Percentiles rank a stretch among this genome's conserved stretches.
phyloP scores from a whole-genome alignment of 1,140 invertebrate species.

The Cephus cinctus region DNA sequence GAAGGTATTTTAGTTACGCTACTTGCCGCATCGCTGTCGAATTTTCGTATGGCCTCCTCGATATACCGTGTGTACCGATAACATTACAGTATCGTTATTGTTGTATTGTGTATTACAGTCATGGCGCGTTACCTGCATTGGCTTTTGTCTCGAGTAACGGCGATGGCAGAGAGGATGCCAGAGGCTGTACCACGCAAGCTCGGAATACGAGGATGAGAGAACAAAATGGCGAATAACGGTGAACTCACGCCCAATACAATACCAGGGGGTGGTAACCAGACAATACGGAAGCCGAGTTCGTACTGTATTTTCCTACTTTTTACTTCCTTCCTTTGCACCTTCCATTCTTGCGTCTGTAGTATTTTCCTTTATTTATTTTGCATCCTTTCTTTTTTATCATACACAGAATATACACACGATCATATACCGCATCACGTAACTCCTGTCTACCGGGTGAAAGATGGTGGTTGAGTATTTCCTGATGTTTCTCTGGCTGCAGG shows the following conservation, averaged over 20 bases:
- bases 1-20: neutral
- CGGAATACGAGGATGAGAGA: neutral
- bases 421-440: neutral
- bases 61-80: neutral
- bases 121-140: neutral
- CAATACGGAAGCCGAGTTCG: neutral
- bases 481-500: too few species aligned
- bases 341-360: neutral
- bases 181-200: neutral
- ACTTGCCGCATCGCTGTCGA: neutral
- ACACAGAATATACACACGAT: neutral
- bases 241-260: constrained; percentile 3
- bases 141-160: neutral
- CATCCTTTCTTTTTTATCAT: neutral
- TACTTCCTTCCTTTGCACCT: neutral
- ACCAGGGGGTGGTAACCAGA: neutral
- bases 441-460: too few species aligned
- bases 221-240: constrained; percentile 7
- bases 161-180: neutral
- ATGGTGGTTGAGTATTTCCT: too few species aligned
- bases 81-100: neutral
- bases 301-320: neutral
- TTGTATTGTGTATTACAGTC: neutral
- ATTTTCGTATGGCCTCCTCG: neutral
- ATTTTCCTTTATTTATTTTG: neutral